Evolutionary conservation across 2,113 vertebrate genomes (phyloP), one percentile per base, ranked within the genome.

Genomic region (Elephantulus edwardii): DNA sequence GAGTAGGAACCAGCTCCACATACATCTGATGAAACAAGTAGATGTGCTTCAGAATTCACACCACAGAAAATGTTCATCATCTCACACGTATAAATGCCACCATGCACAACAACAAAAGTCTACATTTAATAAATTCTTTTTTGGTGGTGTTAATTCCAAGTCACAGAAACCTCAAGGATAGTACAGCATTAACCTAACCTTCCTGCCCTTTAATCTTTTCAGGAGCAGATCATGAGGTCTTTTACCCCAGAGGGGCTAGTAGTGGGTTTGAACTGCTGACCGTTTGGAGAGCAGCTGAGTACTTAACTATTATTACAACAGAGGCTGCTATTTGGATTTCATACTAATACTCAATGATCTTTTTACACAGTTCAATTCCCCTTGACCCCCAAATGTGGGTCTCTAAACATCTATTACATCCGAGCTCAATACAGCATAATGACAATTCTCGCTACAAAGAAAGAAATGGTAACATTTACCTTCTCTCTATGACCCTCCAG

Each of bases 401-500:
- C 26, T 14, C 26, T 9, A 14, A 87, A 13, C 8, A 8, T 7
- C 11, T 9, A n/a, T 62, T 50, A 71, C 33, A 64, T 8, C 6
- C 42, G 24, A 60, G 50, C n/a, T 9, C 30, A 71, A 38, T 0
- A 0, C 7, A 22, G 81, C 38, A n/a, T 14, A 74, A n/a, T n/a
- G n/a, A 19, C n/a, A 38, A 60, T 48, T 30, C 38, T 40, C 17
- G 50, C 46, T 8, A 89, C 14, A 77, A 54, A 56, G 42, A 42
- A n/a, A 60, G 79, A 91, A 86, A 83, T 4, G 8, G 22, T n/a
- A 14, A 58, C 74, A n/a, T n/a, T 93, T 96, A 99, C 99, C 99
- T 99, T 93, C 99, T 98, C 96, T 99, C 99, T 52, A 99, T 99
- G 89, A 99, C 99, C 96, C 99, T 98, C 99, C 99, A 99, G 52